Percentiles rank a stretch among this genome's conserved stretches.
Conservation (phyloP, 2,113 vertebrate genomes). For the Tupaia tana region DNA sequence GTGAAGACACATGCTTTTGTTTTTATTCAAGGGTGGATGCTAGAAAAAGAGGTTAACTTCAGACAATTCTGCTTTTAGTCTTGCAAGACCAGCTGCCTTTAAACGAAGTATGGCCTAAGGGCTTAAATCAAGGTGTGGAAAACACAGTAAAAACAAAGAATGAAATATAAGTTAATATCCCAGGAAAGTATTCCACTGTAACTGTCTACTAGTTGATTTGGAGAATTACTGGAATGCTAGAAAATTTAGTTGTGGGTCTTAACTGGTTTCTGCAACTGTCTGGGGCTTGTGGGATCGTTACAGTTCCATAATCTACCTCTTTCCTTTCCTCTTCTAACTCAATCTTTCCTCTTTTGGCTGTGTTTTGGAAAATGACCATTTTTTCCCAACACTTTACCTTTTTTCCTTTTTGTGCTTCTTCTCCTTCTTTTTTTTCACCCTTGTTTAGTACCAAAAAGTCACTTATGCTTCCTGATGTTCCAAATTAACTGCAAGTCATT, state of each 20-base stretch:
- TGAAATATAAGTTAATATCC: neutral
- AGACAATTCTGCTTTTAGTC: neutral
- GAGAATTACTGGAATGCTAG: too few relatives aligned
- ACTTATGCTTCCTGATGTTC: neutral
- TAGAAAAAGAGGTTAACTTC: neutral
- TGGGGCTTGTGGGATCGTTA: neutral
- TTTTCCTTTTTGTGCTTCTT: neutral
- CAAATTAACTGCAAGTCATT: too few relatives aligned
- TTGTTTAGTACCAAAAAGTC: too few relatives aligned
- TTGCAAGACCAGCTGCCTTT: neutral
- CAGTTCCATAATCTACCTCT: rapidly evolving
- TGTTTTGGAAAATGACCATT: too few relatives aligned
- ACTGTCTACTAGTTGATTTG: neutral
- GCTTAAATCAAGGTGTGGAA: neutral
- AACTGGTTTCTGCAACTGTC: neutral
- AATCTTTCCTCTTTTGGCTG: neutral
- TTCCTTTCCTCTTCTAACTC: neutral
- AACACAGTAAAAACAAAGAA: neutral
- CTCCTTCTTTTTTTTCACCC: neutral
- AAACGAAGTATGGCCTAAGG: neutral
- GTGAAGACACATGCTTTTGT: neutral
- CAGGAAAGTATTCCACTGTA: neutral
- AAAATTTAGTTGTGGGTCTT: neutral
- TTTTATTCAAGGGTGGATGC: neutral
- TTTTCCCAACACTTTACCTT: neutral